Conservation (phyloP, 2,888 invertebrate species). For the Agrotis segetum region DNA sequence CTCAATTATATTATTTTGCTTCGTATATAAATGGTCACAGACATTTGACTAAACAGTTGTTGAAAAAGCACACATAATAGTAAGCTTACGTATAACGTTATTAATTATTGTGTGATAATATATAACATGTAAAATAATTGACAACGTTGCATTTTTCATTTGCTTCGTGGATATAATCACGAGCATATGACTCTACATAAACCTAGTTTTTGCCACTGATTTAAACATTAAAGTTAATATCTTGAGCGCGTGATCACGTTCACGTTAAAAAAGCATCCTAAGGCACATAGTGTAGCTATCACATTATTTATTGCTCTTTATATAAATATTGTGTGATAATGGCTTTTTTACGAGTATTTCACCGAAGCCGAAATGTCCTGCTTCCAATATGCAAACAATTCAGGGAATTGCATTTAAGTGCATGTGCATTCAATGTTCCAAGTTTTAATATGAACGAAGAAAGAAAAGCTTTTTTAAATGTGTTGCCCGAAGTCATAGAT, state of each 20-base stretch:
- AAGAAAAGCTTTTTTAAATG: conserved; percentile 14
- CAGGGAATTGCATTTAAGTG: conserved; percentile 8
- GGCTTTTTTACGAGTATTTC: neutral
- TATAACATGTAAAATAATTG: neutral
- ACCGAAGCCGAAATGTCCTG: neutral
- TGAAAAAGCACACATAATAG: too few relatives aligned
- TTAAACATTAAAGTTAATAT: too few relatives aligned
- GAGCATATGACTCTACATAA: neutral
- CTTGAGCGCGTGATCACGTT: too few relatives aligned
- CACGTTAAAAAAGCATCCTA: too few relatives aligned
- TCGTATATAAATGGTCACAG: too few relatives aligned
- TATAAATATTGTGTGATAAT: neutral
- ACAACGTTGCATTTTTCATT: neutral
- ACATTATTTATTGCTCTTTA: neutral
- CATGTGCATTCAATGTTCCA: neutral
- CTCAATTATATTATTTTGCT: too few relatives aligned
- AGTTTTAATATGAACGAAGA: conserved; percentile 12
- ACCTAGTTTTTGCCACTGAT: neutral
- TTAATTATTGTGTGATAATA: too few relatives aligned
- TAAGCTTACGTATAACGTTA: too few relatives aligned
- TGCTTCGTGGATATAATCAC: neutral
- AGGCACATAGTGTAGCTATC: too few relatives aligned
- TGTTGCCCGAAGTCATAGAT: conserved; percentile 25
- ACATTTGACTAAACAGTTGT: too few relatives aligned
- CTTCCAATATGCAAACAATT: neutral